Percentiles rank a stretch among this genome's conserved stretches.
Evolutionary conservation across 2,113 vertebrate genomes (phyloP).

Genomic region (Phoxinus phoxinus): DNA sequence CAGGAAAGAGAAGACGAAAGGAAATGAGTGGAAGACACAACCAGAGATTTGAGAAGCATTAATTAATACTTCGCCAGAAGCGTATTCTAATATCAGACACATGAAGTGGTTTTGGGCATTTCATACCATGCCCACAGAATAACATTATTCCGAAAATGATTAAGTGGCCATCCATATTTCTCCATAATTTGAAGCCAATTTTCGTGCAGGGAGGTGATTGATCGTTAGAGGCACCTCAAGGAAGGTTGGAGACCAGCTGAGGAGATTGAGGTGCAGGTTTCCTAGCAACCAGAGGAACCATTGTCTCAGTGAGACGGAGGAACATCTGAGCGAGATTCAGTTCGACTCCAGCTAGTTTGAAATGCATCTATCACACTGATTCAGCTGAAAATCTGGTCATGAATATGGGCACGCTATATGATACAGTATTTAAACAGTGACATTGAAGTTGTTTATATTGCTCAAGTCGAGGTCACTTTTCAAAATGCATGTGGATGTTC

Average conservation of each 20-base stretch:
- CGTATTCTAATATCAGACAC: constrained; percentile 27
- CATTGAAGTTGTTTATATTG: constrained; percentile 6
- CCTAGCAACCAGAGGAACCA: constrained; percentile 73
- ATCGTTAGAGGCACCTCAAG: constrained; percentile 61
- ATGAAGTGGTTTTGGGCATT: constrained; percentile 26
- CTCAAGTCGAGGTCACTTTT: not conserved
- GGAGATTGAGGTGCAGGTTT: constrained; percentile 68
- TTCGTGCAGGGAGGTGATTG: constrained; percentile 40
- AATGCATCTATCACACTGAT: constrained; percentile 21
- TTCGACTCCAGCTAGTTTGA: constrained; percentile 26
- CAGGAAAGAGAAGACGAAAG: constrained; percentile 60
- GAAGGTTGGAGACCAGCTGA: constrained; percentile 61
- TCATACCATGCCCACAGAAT: not conserved
- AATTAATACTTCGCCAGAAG: constrained; percentile 48
- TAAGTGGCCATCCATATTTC: constrained; percentile 20
- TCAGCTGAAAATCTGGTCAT: constrained; percentile 30
- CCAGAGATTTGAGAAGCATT: constrained; percentile 48
- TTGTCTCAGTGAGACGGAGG: constrained; percentile 69
- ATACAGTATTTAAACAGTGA: not conserved
- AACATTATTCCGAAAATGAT: constrained; percentile 3
- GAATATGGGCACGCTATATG: constrained; percentile 14
- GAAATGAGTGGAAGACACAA: constrained; percentile 61
- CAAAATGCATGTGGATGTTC: not conserved
- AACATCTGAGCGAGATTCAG: constrained; percentile 59
- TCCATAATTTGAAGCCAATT: constrained; percentile 6